A percentile compares a stretch with the other conserved stretches of the same genome.
phyloP scores from a whole-genome alignment of 1,140 invertebrate genomes.

The Parapsyche elsis region DNA sequence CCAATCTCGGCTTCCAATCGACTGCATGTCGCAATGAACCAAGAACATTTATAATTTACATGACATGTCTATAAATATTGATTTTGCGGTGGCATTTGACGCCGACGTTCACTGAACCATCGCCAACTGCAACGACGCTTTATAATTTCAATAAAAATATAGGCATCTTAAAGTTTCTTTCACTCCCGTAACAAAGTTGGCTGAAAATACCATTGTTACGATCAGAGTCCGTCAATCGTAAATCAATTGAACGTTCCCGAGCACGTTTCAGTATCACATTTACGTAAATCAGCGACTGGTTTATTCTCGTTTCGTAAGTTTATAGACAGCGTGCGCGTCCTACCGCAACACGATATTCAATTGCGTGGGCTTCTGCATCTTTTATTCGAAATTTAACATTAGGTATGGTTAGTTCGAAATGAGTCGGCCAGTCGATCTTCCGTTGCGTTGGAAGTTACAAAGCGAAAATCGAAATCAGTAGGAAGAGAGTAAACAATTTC shows the following conservation, averaged over 20 bases:
- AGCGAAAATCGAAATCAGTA: no score
- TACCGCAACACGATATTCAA: background rate
- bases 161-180: no score
- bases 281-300: background rate
- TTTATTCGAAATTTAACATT: no score
- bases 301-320: background rate
- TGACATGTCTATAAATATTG: slow-evolving; percentile 38
- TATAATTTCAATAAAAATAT: no score
- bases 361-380: no score
- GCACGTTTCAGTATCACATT: background rate
- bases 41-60: slow-evolving; percentile 30
- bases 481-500: no score
- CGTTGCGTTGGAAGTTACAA: no score
- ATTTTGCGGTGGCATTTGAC: slow-evolving; percentile 28
- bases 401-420: no score
- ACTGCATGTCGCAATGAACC: slow-evolving; percentile 17
- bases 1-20: background rate
- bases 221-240: background rate
- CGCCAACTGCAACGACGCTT: background rate
- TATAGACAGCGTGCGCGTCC: background rate
- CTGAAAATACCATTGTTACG: background rate
- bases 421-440: no score
- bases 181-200: background rate
- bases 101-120: slow-evolving; percentile 28
- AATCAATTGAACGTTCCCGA: background rate